These are phyloP conservation scores for Lethenteron reissneri DNA, from an alignment of 2,113 vertebrate genomes.

Conservation along the genomic window DNA sequence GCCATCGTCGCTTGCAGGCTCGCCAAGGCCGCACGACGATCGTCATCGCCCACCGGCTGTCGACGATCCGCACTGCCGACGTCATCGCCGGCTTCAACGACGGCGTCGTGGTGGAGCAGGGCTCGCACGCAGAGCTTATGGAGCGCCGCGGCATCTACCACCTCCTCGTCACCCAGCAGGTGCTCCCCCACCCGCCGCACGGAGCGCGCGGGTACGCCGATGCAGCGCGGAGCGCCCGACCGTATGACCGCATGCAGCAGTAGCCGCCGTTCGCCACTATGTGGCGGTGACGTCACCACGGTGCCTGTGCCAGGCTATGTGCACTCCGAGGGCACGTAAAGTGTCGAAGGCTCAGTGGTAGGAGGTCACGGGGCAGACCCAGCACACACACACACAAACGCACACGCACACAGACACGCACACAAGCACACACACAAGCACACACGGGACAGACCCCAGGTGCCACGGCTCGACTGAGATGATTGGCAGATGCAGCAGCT, in stretches of 20 bases:
- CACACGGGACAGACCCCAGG: neutral
- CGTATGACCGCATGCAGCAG: too few relatives aligned
- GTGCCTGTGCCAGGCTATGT: too few relatives aligned
- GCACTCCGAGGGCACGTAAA: too few relatives aligned
- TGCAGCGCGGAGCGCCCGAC: neutral
- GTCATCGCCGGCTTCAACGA: slow-evolving; percentile 29
- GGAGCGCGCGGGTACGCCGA: neutral
- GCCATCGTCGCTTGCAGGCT: slow-evolving; percentile 17
- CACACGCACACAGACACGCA: too few relatives aligned
- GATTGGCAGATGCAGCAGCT: neutral
- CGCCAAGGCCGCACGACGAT: slow-evolving; percentile 33
- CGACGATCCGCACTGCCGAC: slow-evolving; percentile 31
- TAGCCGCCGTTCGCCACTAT: too few relatives aligned
- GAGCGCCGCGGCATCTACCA: slow-evolving; percentile 29
- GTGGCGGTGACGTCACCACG: too few relatives aligned
- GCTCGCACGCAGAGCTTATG: slow-evolving; percentile 32
- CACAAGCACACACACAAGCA: too few relatives aligned
- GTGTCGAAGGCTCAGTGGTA: too few relatives aligned
- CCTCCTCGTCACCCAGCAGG: slow-evolving; percentile 36
- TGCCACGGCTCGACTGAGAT: neutral
- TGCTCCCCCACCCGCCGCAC: slow-evolving; percentile 8
- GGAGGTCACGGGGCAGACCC: too few relatives aligned
- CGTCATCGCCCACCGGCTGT: slow-evolving; percentile 34
- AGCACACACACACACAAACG: too few relatives aligned
- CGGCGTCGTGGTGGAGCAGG: slow-evolving; percentile 26